phyloP scores from a whole-genome alignment of 2,113 vertebrate species.

The Halcyon senegalensis region DNA sequence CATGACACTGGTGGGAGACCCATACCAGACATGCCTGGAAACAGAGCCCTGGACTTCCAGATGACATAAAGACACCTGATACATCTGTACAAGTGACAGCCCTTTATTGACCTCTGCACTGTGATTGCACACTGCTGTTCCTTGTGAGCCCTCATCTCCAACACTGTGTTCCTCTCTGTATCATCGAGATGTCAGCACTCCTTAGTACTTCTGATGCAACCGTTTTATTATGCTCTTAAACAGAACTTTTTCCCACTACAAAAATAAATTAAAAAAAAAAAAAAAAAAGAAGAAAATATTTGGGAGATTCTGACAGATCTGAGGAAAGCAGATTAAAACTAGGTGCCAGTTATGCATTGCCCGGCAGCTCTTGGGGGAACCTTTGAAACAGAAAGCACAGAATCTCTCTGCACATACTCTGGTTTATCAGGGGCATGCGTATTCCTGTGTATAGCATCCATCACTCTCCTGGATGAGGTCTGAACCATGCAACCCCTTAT shows the following conservation, averaged over 20 bases:
- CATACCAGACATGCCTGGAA: not conserved
- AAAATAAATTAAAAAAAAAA: not conserved
- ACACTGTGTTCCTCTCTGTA: not conserved
- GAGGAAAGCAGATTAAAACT: not conserved
- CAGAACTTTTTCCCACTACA: not conserved
- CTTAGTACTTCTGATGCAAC: not conserved
- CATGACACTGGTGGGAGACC: not conserved
- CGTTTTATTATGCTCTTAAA: not conserved
- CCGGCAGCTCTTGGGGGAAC: not conserved
- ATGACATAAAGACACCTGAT: not conserved
- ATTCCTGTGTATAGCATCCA: too few relatives aligned
- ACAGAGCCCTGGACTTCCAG: not conserved
- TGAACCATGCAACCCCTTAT: too few relatives aligned
- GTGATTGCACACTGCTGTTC: not conserved
- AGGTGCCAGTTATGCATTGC: not conserved
- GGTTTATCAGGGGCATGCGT: too few relatives aligned
- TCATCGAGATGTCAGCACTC: not conserved
- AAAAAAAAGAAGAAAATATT: not conserved
- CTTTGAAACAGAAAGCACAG: not conserved
- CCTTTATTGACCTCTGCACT: not conserved
- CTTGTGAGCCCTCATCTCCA: not conserved
- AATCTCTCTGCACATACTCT: too few relatives aligned
- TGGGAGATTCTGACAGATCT: not conserved
- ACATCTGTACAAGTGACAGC: not conserved
- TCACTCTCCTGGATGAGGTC: too few relatives aligned